These are phyloP conservation scores for Pycnonotus jocosus DNA, from an alignment of 2,113 vertebrate species.

Conservation along the genomic window DNA sequence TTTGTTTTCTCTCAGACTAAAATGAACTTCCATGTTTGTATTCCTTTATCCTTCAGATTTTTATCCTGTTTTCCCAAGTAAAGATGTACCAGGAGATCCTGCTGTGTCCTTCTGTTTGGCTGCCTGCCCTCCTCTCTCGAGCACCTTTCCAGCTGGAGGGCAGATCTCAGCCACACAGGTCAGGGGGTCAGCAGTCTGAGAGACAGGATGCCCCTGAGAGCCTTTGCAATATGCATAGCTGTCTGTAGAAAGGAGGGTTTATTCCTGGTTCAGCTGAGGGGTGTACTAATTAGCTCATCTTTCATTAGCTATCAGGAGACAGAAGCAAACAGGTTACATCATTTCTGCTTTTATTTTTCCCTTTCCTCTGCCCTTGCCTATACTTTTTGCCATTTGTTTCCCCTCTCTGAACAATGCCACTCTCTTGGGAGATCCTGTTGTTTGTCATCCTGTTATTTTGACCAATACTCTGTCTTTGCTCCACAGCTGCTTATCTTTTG, in stretches of 20 bases:
- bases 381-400: not conserved
- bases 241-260: not conserved
- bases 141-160: not conserved
- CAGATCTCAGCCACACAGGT: not conserved
- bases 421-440: conserved; percentile 34
- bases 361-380: not conserved
- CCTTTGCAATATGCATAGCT: not conserved
- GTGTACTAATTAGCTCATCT: conserved; percentile 33
- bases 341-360: conserved; percentile 31
- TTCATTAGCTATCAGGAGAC: not conserved
- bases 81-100: not conserved
- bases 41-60: not conserved
- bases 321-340: conserved; percentile 46
- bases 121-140: not conserved
- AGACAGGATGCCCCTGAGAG: not conserved
- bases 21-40: not conserved
- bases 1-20: not conserved
- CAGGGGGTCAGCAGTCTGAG: not conserved
- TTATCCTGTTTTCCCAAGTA: not conserved
- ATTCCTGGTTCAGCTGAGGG: not conserved
- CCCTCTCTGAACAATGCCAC: conserved; percentile 20
- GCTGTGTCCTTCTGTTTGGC: fast-evolving
- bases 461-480: conserved; percentile 16
- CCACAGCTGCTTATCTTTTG: conserved; percentile 59
- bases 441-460: conserved; percentile 39